A percentile compares a stretch with the other conserved stretches of the same genome.
Evolutionary conservation across 2,113 vertebrate species (phyloP).

Genomic region (Gracilinanus agilis): DNA sequence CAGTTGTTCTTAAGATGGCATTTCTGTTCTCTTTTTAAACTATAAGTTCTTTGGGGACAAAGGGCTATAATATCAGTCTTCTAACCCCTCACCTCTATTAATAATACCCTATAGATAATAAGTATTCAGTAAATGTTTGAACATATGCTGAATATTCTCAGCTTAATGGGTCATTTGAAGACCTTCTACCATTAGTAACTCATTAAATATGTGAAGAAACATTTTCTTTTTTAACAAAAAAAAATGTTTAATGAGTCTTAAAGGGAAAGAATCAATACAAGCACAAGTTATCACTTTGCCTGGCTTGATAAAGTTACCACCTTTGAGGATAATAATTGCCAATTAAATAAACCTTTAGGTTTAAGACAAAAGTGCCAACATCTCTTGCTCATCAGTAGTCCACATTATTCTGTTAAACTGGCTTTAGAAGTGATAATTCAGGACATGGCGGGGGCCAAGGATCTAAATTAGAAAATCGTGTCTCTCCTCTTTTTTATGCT

Average conservation of each 20-base stretch:
- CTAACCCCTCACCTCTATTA: neutral
- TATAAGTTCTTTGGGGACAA: neutral
- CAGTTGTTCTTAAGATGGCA: constrained; percentile 46
- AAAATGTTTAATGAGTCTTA: neutral
- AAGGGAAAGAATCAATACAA: constrained; percentile 6
- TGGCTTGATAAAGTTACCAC: neutral
- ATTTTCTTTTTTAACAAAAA: neutral
- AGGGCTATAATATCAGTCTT: neutral
- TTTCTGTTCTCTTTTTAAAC: neutral
- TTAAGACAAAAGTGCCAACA: too few species aligned
- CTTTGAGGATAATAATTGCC: neutral
- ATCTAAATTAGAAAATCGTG: neutral
- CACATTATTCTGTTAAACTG: neutral
- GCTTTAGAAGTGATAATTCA: neutral
- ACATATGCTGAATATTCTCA: constrained; percentile 30
- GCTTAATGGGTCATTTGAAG: constrained; percentile 56
- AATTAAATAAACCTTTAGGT: neutral
- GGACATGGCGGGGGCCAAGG: neutral
- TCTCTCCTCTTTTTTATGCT: neutral
- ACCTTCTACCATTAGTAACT: constrained; percentile 21
- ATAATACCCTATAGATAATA: neutral
- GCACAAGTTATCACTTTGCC: neutral
- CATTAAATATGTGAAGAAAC: neutral
- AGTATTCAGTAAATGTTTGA: neutral
- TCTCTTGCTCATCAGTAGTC: neutral